Evolutionary conservation across 2,113 vertebrate species (phyloP).

Genomic region (Polyodon spathula): DNA sequence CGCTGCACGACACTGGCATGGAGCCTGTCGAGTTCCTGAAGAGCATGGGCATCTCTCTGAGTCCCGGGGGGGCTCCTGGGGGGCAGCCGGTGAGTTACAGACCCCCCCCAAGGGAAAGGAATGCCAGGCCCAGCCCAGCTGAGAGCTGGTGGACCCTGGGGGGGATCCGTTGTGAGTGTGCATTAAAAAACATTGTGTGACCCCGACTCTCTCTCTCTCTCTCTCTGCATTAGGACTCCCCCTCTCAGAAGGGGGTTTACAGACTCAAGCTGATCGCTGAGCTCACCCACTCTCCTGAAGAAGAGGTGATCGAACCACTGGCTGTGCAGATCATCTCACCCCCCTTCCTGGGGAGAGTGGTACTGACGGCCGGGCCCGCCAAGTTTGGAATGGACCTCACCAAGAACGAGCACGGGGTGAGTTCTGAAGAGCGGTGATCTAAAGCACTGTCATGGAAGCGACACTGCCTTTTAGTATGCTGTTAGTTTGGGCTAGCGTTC

Average conservation of each 20-base stretch:
- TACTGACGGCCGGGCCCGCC: conserved; percentile 61
- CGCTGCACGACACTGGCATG: conserved; percentile 52
- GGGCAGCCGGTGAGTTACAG: conserved; percentile 2
- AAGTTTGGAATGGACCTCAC: conserved; percentile 67
- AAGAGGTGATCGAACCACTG: conserved; percentile 50
- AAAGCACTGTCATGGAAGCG: too few relatives aligned
- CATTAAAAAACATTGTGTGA: too few relatives aligned
- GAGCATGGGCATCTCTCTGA: conserved; percentile 67
- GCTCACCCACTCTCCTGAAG: conserved; percentile 42
- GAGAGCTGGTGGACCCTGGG: conserved; percentile 21
- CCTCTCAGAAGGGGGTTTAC: conserved; percentile 52
- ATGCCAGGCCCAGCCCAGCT: too few relatives aligned
- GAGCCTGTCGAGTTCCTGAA: conserved; percentile 65
- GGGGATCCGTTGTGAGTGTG: too few relatives aligned
- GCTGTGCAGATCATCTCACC: conserved; percentile 65
- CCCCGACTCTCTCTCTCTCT: neutral
- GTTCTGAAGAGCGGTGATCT: too few relatives aligned
- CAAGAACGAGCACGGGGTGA: conserved; percentile 63
- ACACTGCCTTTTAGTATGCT: too few relatives aligned
- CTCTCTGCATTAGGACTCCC: neutral
- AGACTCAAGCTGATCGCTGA: conserved; percentile 61
- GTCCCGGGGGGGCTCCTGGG: conserved; percentile 22
- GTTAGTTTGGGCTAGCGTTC: too few relatives aligned
- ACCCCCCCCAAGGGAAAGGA: neutral
- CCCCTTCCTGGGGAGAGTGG: conserved; percentile 55